Evolutionary conservation across 2,888 invertebrate species (phyloP).

Genomic region (Ornithoptera priamus): DNA sequence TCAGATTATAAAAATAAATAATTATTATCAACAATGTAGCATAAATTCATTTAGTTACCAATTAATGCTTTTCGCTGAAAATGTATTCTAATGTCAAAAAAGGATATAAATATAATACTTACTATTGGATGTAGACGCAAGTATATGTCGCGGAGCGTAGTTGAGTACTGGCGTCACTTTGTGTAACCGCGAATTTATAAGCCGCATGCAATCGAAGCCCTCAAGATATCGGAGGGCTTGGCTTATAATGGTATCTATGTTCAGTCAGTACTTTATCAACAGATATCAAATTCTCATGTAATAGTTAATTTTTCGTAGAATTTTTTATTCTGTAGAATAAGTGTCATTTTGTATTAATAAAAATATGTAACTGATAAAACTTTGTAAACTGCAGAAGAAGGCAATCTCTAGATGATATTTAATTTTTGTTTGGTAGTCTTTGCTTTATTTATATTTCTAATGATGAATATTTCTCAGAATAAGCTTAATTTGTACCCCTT

Average conservation of each 20-base stretch:
- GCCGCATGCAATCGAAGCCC: conserved; percentile 48
- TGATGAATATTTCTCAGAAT: no score
- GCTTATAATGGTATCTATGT: conserved; percentile 42
- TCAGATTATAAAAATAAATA: no score
- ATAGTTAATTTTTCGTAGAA: conserved; percentile 36
- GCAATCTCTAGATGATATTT: no score
- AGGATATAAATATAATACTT: conserved; percentile 5
- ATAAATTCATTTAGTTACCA: no score
- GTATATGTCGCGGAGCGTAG: conserved; percentile 12
- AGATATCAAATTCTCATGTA: conserved; percentile 32
- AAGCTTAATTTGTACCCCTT: no score
- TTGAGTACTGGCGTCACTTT: conserved; percentile 38
- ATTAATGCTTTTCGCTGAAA: no score
- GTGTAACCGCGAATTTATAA: conserved; percentile 49
- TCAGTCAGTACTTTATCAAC: conserved; percentile 35
- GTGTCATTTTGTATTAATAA: no score
- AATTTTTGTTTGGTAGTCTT: no score
- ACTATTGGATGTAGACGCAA: conserved; percentile 12
- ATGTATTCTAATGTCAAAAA: background rate
- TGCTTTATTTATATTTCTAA: no score
- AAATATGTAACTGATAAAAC: no score
- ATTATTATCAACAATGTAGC: no score
- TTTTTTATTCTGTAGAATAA: background rate
- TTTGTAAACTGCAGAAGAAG: no score
- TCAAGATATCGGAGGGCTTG: conserved; percentile 47